Evolutionary conservation across 2,888 invertebrate genomes (phyloP), one percentile per base, ranked within the genome.

Genomic region (Neria commutata): DNA sequence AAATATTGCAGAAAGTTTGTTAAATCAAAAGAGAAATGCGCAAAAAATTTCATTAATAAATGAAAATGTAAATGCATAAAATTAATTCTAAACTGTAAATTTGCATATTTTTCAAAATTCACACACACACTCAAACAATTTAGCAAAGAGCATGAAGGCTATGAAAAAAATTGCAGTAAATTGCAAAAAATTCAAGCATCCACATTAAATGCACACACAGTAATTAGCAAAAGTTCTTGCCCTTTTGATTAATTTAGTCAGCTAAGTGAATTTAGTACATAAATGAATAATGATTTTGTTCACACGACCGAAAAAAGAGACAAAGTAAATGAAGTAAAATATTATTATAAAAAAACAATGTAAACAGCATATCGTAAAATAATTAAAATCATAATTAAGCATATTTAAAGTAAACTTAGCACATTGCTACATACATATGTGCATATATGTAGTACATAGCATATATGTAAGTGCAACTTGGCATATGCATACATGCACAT

Each of bases 261-360:
- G n/a, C n/a, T n/a, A n/a, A n/a, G n/a, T n/a, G n/a, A n/a, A n/a
- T n/a, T n/a, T n/a, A n/a, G n/a, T n/a, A n/a, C n/a, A n/a, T n/a
- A 40, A 66, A 57, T 63, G 42, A 65, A 57, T 58, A 37, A 66
- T 61, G 63, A 67, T 65, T 61, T 21, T 45, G 24, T 23, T 10
- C 11, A 10, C 21, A 46, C n/a, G 24, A 46, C 2, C 2, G 19
- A 23, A 37, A 42, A 37, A 48, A 66, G 69, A 72, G 72, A 73
- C 68, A 70, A 71, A 68, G 67, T 65, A 70, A 65, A 56, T 58
- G 70, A 70, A 72, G 71, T 71, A 73, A 73, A 71, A 71, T 72
- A 70, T 70, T 70, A 73, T 70, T 48, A 48, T 70, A 70, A 57
- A 54, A 60, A 33, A 66, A 58, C 52, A 57, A 40, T 56, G 66